Evolutionary conservation across 2,113 vertebrate species (phyloP).

Genomic region (Thamnaconus septentrionalis): DNA sequence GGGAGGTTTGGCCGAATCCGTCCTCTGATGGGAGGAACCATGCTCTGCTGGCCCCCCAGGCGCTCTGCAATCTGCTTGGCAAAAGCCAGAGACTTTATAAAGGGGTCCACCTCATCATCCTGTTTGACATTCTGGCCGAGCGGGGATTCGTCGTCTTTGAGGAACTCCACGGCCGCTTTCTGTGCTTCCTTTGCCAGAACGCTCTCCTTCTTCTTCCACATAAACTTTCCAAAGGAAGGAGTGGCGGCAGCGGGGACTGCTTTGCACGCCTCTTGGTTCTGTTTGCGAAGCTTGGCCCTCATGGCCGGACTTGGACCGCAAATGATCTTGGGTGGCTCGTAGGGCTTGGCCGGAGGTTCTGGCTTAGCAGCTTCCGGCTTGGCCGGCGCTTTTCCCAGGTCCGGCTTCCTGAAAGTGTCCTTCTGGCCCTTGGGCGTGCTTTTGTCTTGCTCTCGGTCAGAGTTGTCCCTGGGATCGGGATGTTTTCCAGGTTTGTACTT

Average conservation of each 20-base stretch:
- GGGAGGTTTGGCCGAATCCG: constrained; percentile 83
- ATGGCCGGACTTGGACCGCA: constrained; percentile 78
- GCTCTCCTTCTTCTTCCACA: constrained; percentile 88
- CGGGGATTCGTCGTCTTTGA: constrained; percentile 76
- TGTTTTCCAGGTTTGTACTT: constrained; percentile 31
- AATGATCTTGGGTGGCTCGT: constrained; percentile 66
- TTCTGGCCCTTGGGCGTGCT: constrained; percentile 36
- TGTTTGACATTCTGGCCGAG: too few species aligned
- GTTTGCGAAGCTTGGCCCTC: constrained; percentile 80
- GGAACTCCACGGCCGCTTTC: constrained; percentile 70
- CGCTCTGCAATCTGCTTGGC: constrained; percentile 91
- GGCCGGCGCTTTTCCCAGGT: constrained; percentile 51
- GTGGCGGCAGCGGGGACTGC: constrained; percentile 27
- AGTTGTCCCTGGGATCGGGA: constrained; percentile 39
- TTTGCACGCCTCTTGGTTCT: constrained; percentile 74
- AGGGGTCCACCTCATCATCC: constrained; percentile 58
- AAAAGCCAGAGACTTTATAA: constrained; percentile 76
- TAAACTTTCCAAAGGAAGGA: constrained; percentile 86
- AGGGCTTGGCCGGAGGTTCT: constrained; percentile 67
- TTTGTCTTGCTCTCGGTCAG: constrained; percentile 62
- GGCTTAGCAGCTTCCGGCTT: constrained; percentile 49
- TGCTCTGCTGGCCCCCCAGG: constrained; percentile 78
- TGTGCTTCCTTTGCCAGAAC: constrained; percentile 73
- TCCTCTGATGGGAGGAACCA: constrained; percentile 71
- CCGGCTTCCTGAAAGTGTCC: constrained; percentile 40